These are phyloP conservation scores for Mesochorus sp. DNA, from an alignment of 2,888 invertebrate genomes.

Conservation along the genomic window DNA sequence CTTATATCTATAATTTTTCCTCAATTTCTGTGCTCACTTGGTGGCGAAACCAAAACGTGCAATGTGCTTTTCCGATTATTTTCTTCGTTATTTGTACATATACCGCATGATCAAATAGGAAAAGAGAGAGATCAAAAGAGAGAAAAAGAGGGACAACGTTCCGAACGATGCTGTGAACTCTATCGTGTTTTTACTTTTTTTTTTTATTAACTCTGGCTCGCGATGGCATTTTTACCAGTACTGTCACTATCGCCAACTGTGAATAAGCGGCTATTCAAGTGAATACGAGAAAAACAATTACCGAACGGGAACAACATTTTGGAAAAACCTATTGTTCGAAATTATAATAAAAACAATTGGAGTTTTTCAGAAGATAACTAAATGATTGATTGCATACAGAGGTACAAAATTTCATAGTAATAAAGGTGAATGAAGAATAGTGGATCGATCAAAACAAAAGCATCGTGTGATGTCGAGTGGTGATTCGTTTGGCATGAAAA, in stretches of 20 bases:
- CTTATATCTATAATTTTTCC: conserved; percentile 26
- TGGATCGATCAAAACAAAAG: neutral
- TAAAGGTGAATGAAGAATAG: neutral
- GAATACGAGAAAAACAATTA: conserved; percentile 37
- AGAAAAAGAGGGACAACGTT: neutral
- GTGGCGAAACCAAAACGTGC: neutral
- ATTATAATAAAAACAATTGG: conserved; percentile 50
- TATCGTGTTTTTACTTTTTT: conserved; percentile 22
- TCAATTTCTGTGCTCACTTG: neutral
- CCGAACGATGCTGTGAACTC: conserved; percentile 10
- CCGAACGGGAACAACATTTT: conserved; percentile 16
- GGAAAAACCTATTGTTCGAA: conserved; percentile 50
- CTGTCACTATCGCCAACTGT: conserved; percentile 1
- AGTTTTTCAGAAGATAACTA: neutral
- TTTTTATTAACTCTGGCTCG: conserved; percentile 46
- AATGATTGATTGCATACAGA: conserved; percentile 45
- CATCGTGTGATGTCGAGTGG: neutral
- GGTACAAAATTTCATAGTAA: conserved; percentile 58
- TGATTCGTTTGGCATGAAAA: no score
- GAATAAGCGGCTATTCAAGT: neutral
- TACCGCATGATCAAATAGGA: conserved; percentile 20
- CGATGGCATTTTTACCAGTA: neutral
- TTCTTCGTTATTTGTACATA: conserved; percentile 45
- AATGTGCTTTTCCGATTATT: conserved; percentile 43
- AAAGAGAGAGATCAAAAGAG: neutral